Percentiles rank a stretch among this genome's conserved stretches.
These are phyloP conservation scores for Ophion ellenae DNA, from an alignment of 2,888 invertebrate genomes.

Conservation along the genomic window DNA sequence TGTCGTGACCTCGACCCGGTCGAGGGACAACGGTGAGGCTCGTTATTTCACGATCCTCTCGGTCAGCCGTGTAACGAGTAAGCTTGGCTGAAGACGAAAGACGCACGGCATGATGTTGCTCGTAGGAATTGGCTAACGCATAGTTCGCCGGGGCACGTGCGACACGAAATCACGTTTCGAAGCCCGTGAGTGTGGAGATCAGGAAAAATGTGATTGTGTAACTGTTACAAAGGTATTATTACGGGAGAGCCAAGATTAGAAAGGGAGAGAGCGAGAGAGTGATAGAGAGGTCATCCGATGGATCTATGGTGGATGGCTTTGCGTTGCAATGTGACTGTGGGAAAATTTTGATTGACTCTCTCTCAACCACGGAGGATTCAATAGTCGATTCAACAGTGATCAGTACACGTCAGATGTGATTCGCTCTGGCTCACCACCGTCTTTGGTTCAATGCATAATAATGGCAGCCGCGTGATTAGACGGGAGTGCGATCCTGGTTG, in stretches of 20 bases:
- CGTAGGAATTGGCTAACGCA: slow-evolving; percentile 10
- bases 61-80: slow-evolving; percentile 55
- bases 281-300: slow-evolving; percentile 33
- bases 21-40: slow-evolving; percentile 66
- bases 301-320: slow-evolving; percentile 49
- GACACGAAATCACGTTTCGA: slow-evolving; percentile 58
- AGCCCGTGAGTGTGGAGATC: not conserved
- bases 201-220: slow-evolving; percentile 60
- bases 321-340: slow-evolving; percentile 46
- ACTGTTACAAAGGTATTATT: slow-evolving; percentile 60
- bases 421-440: slow-evolving; percentile 38
- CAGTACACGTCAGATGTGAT: slow-evolving; percentile 27
- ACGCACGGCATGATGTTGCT: slow-evolving; percentile 28
- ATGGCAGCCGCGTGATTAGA: slow-evolving; percentile 56
- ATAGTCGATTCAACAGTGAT: slow-evolving; percentile 35
- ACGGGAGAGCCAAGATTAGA: slow-evolving; percentile 23
- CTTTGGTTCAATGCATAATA: slow-evolving; percentile 61
- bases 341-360: slow-evolving; percentile 63
- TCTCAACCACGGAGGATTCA: slow-evolving; percentile 48
- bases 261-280: slow-evolving; percentile 7
- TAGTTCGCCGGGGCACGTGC: slow-evolving; percentile 52
- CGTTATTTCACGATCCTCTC: slow-evolving; percentile 63
- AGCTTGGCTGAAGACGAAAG: slow-evolving; percentile 18
- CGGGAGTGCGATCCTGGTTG: slow-evolving; percentile 21
- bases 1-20: slow-evolving; percentile 67